Conservation (phyloP, 2,888 invertebrate species). For the Pachycephus smyrnensis region DNA sequence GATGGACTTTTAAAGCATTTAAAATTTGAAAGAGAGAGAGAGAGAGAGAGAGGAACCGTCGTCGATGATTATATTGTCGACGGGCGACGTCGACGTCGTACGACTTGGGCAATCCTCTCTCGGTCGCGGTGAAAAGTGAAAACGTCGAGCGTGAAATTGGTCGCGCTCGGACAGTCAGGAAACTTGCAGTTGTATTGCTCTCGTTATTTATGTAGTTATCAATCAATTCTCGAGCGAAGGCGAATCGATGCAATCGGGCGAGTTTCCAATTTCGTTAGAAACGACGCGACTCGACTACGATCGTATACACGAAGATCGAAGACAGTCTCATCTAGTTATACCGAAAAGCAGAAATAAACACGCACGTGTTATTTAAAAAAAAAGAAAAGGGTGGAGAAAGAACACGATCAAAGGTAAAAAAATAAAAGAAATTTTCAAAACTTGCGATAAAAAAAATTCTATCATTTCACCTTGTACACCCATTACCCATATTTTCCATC, state of each 20-base stretch:
- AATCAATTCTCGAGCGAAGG: neutral
- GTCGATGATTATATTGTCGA: neutral
- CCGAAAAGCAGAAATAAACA: neutral
- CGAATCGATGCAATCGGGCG: neutral
- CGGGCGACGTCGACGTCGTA: neutral
- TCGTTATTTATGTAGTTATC: neutral
- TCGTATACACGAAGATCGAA: neutral
- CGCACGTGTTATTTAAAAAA: neutral
- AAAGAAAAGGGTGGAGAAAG: neutral
- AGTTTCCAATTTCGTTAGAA: neutral
- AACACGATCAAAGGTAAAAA: neutral
- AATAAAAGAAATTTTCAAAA: neutral
- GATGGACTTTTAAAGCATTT: neutral
- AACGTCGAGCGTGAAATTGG: constrained; percentile 53
- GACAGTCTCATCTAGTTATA: neutral
- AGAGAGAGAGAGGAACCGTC: neutral
- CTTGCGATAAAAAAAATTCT: neutral
- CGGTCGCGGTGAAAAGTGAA: constrained; percentile 48
- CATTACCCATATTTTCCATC: neutral
- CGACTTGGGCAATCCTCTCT: neutral
- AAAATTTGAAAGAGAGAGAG: neutral
- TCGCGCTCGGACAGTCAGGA: constrained; percentile 35
- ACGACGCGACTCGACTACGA: neutral
- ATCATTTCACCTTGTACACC: neutral
- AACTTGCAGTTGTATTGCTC: neutral